Percentiles rank a stretch among this genome's conserved stretches.
Evolutionary conservation across 2,797 vertebrate species (phyloP).

Genomic region (Schizopygopsis malacanthus): DNA sequence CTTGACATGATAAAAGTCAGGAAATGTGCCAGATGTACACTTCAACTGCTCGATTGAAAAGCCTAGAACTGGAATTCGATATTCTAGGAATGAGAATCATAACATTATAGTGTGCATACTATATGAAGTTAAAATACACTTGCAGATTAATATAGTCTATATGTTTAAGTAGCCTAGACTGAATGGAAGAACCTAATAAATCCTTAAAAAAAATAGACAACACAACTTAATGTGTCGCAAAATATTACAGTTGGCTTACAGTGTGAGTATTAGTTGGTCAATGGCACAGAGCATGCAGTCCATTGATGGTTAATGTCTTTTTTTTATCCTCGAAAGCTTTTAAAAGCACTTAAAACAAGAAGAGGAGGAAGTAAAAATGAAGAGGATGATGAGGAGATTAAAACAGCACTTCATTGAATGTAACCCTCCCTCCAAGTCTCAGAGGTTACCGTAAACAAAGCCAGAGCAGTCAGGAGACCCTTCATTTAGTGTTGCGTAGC

Average conservation of each 20-base stretch:
- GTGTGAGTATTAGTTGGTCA: constrained; percentile 62
- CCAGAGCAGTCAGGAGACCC: constrained; percentile 54
- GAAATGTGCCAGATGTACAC: constrained; percentile 18
- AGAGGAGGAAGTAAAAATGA: constrained; percentile 26
- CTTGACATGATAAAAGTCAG: constrained; percentile 31
- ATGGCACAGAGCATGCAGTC: constrained; percentile 77
- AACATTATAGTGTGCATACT: constrained; percentile 71
- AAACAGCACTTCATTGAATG: constrained; percentile 61
- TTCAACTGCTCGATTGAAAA: constrained; percentile 27
- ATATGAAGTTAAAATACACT: constrained; percentile 75
- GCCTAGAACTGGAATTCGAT: constrained; percentile 37
- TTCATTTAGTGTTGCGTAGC: constrained; percentile 52
- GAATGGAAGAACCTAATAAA: constrained; percentile 51
- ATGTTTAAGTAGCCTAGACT: constrained; percentile 59
- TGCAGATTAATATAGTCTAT: constrained; percentile 55
- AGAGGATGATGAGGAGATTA: constrained; percentile 29
- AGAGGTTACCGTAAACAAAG: constrained; percentile 54
- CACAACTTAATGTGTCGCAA: constrained; percentile 60
- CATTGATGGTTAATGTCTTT: constrained; percentile 74
- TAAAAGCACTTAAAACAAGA: constrained; percentile 60
- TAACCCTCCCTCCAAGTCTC: constrained; percentile 66
- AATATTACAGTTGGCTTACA: constrained; percentile 65
- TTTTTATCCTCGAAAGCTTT: constrained; percentile 63
- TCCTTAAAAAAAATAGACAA: constrained; percentile 35
- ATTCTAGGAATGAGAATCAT: constrained; percentile 55